Percentiles rank a stretch among this genome's conserved stretches.
phyloP scores from a whole-genome alignment of 2,888 invertebrate genomes.

The Empis livida region DNA sequence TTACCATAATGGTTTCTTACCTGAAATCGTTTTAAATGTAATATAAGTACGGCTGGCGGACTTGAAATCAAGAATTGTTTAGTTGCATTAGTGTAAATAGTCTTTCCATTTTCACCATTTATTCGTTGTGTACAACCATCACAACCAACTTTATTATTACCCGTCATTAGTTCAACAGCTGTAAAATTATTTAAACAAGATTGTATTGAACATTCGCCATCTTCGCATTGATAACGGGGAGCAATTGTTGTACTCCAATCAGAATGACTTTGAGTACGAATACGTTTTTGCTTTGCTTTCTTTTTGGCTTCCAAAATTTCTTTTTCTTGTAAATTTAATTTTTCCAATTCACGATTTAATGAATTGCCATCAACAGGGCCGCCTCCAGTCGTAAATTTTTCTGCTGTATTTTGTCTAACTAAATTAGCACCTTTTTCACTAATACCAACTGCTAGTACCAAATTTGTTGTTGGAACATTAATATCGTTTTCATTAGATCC shows the following conservation, averaged over 20 bases:
- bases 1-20: constrained; percentile 2
- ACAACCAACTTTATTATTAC: constrained; percentile 87
- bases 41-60: constrained; percentile 85
- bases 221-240: constrained; percentile 57
- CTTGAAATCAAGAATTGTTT: constrained; percentile 77
- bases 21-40: constrained; percentile 94
- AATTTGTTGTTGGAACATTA: constrained; percentile 14
- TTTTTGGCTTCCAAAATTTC: constrained; percentile 9
- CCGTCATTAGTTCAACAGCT: constrained; percentile 76
- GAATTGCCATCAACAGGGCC: neutral
- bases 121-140: constrained; percentile 72
- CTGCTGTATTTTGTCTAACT: constrained; percentile 23
- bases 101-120: constrained; percentile 55
- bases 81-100: constrained; percentile 67
- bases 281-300: constrained; percentile 21
- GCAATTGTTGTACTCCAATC: constrained; percentile 43
- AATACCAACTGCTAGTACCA: constrained; percentile 25
- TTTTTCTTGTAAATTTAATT: constrained; percentile 7
- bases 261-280: constrained; percentile 32
- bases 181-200: constrained; percentile 91
- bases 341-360: constrained; percentile 13
- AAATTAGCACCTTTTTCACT: constrained; percentile 29
- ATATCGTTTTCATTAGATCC: constrained; percentile 14
- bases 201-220: constrained; percentile 70
- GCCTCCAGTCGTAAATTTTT: constrained; percentile 2